Evolutionary conservation across 2,113 vertebrate genomes (phyloP), one percentile per base, ranked within the genome.

Genomic region (Urocynchramus pylzowi): DNA sequence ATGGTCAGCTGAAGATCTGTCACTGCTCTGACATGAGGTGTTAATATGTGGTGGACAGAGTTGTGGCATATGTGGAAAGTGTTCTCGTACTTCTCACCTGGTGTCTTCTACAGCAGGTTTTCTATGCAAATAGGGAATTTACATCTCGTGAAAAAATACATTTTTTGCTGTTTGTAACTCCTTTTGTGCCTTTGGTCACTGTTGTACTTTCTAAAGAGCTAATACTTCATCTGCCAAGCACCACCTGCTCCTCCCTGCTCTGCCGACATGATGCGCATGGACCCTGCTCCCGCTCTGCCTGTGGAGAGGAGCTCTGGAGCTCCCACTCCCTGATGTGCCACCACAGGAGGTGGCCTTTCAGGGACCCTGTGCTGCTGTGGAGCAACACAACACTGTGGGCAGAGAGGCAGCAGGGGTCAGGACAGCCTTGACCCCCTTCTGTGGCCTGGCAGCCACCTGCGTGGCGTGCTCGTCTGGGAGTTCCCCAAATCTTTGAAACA

Each of bases 391-490:
- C 12, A 6, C 10, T 0, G 1, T 33, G 42, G 54, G 47, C 69
- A 65, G 24, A 30, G 33, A 31, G 80, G 7, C 3, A 23, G 37
- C 28, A 50, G 53, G n/a, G 18, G 21, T 45, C 3, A 2, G 75
- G 31, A 35, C 35, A 83, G 21, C 27, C 41, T 93, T 88, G 54
- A 45, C 26, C 3, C 0, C 11, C 6, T 64, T 47, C 45, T 59
- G n/a, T 71, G 49, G 30, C 37, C 49, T 37, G 45, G 6, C 31
- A 24, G 49, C 39, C 4, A 1, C 42, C 31, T 60, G 30, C 0
- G 1, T 1, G 0, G 30, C 0, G 1, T 1, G 0, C 39, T 54
- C 4, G 1, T 47, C 60, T 2, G 4, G 14, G 33, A 33, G 13
- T 47, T 81, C 30, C 39, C 31, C 35, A 74, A 41, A 16, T 45